These are phyloP conservation scores for Amia ocellicauda DNA, from an alignment of 2,113 vertebrate genomes.

Conservation along the genomic window DNA sequence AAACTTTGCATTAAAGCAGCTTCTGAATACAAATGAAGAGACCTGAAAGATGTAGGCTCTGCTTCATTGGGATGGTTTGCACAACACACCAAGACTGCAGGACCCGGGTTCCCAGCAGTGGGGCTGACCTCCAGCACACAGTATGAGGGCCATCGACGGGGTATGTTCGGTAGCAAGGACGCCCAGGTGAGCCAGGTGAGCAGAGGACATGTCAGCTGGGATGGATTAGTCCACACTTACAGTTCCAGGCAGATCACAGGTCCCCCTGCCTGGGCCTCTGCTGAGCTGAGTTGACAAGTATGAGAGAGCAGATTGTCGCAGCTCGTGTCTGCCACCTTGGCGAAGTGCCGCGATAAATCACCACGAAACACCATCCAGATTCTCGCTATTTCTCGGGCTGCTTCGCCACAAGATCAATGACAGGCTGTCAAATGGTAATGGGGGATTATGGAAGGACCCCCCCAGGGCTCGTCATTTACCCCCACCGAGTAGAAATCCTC, in stretches of 20 bases:
- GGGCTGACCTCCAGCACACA: too few relatives aligned
- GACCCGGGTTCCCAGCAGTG: too few relatives aligned
- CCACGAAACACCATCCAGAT: slow-evolving; percentile 11
- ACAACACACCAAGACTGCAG: too few relatives aligned
- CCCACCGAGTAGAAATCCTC: neutral
- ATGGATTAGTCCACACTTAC: too few relatives aligned
- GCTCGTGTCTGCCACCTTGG: slow-evolving; percentile 33
- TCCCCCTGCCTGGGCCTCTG: slow-evolving; percentile 3
- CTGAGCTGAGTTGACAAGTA: slow-evolving; percentile 15
- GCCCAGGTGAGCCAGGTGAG: too few relatives aligned
- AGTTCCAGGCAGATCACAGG: too few relatives aligned
- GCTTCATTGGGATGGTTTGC: too few relatives aligned
- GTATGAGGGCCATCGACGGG: too few relatives aligned
- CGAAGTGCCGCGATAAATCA: slow-evolving; percentile 39
- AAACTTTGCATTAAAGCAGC: slow-evolving; percentile 13
- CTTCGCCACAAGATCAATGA: slow-evolving; percentile 32
- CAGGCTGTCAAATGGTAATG: slow-evolving; percentile 21
- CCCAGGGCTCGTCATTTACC: neutral
- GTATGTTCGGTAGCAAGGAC: too few relatives aligned
- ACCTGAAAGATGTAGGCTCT: too few relatives aligned
- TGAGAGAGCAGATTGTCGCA: slow-evolving; percentile 42
- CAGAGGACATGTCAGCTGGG: slow-evolving; percentile 16
- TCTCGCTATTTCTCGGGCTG: slow-evolving; percentile 20
- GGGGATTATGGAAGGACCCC: neutral
- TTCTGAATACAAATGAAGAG: slow-evolving; percentile 32